These are phyloP conservation scores for Sinodicranocentrus sp. DNA, from an alignment of 2,888 invertebrate genomes.

Conservation along the genomic window DNA sequence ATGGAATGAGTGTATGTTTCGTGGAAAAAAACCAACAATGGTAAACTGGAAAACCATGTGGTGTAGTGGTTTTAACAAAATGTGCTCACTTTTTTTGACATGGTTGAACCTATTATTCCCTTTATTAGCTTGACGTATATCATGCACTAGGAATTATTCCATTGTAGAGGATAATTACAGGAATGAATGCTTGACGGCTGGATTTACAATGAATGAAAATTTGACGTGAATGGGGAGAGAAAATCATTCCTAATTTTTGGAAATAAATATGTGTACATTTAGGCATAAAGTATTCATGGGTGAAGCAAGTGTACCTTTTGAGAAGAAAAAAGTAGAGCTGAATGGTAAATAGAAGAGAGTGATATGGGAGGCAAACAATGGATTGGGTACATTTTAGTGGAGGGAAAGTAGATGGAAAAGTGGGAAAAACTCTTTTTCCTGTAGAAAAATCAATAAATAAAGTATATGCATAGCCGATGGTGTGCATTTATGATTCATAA, in stretches of 20 bases:
- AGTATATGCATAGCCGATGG: not conserved
- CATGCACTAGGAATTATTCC: too few species aligned
- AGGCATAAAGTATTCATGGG: too few species aligned
- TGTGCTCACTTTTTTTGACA: slow-evolving; percentile 11
- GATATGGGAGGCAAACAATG: too few species aligned
- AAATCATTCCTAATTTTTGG: slow-evolving; percentile 5
- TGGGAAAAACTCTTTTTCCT: not conserved
- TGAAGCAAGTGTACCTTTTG: too few species aligned
- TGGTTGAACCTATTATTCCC: slow-evolving; percentile 1
- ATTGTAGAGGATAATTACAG: not conserved
- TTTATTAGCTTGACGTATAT: not conserved
- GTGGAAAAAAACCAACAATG: not conserved
- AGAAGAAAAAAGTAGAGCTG: too few species aligned
- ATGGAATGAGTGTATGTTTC: not conserved
- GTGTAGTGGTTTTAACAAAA: not conserved
- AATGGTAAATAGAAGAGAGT: too few species aligned
- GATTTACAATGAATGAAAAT: slow-evolving; percentile 1
- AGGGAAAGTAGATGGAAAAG: too few species aligned
- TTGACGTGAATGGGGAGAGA: not conserved
- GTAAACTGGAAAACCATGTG: not conserved
- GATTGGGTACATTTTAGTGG: too few species aligned
- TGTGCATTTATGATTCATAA: slow-evolving; percentile 10
- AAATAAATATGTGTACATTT: not conserved
- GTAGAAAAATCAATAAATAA: slow-evolving; percentile 11
- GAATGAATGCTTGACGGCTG: not conserved